A percentile compares a stretch with the other conserved stretches of the same genome.
phyloP scores from a whole-genome alignment of 1,140 invertebrate genomes.

The Plodia interpunctella region DNA sequence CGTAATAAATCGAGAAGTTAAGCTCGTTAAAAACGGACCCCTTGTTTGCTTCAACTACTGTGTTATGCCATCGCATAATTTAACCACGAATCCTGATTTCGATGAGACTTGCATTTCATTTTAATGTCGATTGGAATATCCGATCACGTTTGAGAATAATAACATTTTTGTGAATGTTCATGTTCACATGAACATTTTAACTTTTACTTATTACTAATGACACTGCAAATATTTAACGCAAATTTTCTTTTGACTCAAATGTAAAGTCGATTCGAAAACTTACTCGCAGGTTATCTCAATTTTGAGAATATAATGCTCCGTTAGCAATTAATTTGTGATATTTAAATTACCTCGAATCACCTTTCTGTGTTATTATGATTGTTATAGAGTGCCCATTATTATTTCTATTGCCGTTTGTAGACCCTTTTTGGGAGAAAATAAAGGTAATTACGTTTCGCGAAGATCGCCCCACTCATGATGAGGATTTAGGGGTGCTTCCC shows the following conservation, averaged over 20 bases:
- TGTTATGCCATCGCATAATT: background rate
- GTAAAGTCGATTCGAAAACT: no score
- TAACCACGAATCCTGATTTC: background rate
- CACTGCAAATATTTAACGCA: no score
- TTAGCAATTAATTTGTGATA: background rate
- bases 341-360: background rate
- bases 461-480: background rate
- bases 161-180: background rate
- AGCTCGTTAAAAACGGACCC: constrained; percentile 20
- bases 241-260: no score
- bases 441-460: background rate
- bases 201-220: no score
- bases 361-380: constrained; percentile 5
- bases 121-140: no score
- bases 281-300: no score
- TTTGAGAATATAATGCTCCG: background rate
- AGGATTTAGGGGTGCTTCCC: constrained; percentile 5
- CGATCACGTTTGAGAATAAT: no score
- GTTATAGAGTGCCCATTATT: constrained; percentile 1
- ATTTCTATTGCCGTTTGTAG: background rate
- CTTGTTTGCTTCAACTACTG: constrained; percentile 7
- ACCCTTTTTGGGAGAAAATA: background rate
- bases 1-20: constrained; percentile 24
- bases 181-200: no score
- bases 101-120: background rate